These are phyloP conservation scores for Cinclus mexicanus DNA, from an alignment of 2,113 vertebrate species.

Conservation along the genomic window DNA sequence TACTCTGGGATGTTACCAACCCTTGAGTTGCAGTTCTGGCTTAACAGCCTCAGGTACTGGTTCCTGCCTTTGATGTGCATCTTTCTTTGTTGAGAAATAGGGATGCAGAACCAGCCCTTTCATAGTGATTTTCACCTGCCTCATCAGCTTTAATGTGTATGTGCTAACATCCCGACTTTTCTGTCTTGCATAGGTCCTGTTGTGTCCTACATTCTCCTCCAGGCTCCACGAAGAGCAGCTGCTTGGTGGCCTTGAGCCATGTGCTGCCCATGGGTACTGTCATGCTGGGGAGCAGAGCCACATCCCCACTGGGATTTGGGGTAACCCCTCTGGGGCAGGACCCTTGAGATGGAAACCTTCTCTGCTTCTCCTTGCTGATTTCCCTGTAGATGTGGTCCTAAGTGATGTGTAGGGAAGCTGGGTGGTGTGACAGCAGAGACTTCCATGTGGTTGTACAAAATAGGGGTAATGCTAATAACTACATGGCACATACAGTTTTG, in stretches of 20 bases:
- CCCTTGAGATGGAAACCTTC: not conserved
- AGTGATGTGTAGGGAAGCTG: not conserved
- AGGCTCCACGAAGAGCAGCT: not conserved
- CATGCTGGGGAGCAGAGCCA: rapidly evolving
- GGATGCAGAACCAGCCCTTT: not conserved
- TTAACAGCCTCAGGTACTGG: rapidly evolving
- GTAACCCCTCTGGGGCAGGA: not conserved
- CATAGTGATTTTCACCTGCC: not conserved
- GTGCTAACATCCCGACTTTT: not conserved
- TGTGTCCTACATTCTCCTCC: rapidly evolving
- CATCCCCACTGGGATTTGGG: rapidly evolving
- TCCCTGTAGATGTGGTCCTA: not conserved
- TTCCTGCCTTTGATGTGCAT: not conserved
- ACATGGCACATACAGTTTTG: not conserved
- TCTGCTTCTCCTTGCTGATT: not conserved
- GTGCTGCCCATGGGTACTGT: rapidly evolving
- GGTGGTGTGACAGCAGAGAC: not conserved
- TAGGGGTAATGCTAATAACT: not conserved
- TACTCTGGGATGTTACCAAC: not conserved
- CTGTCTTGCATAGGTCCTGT: rapidly evolving
- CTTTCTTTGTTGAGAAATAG: not conserved
- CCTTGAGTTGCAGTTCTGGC: not conserved
- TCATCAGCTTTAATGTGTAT: not conserved
- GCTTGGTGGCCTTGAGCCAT: rapidly evolving
- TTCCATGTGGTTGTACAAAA: not conserved